Base-by-base conservation (phyloP, 92 coral and sea anemone species). In the Muricea muricata region DNA sequence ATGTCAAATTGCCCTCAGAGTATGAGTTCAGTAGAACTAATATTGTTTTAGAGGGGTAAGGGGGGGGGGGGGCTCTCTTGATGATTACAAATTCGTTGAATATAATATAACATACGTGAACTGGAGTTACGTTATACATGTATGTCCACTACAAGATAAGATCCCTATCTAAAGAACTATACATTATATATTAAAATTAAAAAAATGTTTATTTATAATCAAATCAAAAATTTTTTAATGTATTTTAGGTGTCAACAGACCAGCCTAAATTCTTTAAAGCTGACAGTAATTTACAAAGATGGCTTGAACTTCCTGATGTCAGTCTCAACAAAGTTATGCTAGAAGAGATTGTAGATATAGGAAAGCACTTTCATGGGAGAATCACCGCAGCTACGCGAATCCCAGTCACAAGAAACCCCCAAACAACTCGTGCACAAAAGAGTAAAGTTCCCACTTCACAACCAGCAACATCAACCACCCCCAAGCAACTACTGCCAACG, bases 191-290 rank as follows among this genome's bases (percentile, higher is more conserved):
- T n/a, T 23, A 15, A 3, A 23, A 29, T 3, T 3, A 23, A 23
- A 7, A 26, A 56, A 56, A 6, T n/a, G n/a, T n/a, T n/a, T n/a
- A n/a, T n/a, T n/a, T n/a, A n/a, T n/a, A n/a, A n/a, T n/a, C n/a
- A n/a, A n/a, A n/a, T n/a, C 37, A 26, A 29, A 65, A 7, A 29
- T 3, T 29, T 26, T 45, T 40, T 9, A 2, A 35, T 70, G n/a
- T n/a, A n/a, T n/a, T 24, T 95, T 80, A 85, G 30, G 78, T 94
- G 7, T 92, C 99, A 0, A 70, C 89, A 28, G 91, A 82, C 32
- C 99, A 97, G 17, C 98, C 98, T 1, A 89, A 94, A 26, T 93
- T 97, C 56, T 97, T 97, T 71, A 93, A 79, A 73, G 88, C 90
- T 45, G 84, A 76, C 70, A 90, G 97, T 7, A 97, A 97, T 78